Percentiles rank a stretch among this genome's conserved stretches.
Conservation (phyloP, 37 sponge, comb jelly and placozoan genomes). For the Petrosia ficiformis region DNA sequence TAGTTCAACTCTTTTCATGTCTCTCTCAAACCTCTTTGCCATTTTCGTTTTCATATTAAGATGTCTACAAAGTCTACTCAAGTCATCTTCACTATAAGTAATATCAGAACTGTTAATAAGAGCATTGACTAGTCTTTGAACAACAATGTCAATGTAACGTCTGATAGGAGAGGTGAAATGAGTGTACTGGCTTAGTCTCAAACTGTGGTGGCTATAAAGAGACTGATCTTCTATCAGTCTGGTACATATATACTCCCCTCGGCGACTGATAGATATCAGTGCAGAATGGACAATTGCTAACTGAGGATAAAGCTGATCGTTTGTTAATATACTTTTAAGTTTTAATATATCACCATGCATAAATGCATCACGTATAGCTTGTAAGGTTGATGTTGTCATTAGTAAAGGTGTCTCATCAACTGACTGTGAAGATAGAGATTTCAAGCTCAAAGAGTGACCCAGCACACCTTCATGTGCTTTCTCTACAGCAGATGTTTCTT, state of each 20-base stretch:
- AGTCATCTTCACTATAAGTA: no score
- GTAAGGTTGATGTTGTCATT: not conserved
- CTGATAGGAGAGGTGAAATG: slow-evolving; percentile 59
- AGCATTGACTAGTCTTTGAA: slow-evolving; percentile 22
- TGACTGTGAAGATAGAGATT: not conserved
- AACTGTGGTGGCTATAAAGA: slow-evolving; percentile 6
- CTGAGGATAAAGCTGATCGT: slow-evolving; percentile 33
- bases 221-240: not conserved
- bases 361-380: not conserved
- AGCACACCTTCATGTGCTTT: not conserved
- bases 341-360: not conserved
- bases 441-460: not conserved
- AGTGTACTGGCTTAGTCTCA: slow-evolving; percentile 25
- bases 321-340: slow-evolving; percentile 7
- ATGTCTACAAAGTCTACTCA: no score
- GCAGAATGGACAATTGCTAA: slow-evolving; percentile 1
- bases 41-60: no score
- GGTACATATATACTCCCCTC: slow-evolving; percentile 28
- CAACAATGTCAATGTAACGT: slow-evolving; percentile 47
- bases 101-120: no score
- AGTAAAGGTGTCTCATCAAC: slow-evolving; percentile 2
- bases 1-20: no score
- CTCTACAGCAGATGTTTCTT: not conserved
- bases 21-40: no score
- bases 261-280: not conserved